phyloP scores from a whole-genome alignment of 2,113 vertebrate genomes.

The Sarotherodon lohbergeri region DNA sequence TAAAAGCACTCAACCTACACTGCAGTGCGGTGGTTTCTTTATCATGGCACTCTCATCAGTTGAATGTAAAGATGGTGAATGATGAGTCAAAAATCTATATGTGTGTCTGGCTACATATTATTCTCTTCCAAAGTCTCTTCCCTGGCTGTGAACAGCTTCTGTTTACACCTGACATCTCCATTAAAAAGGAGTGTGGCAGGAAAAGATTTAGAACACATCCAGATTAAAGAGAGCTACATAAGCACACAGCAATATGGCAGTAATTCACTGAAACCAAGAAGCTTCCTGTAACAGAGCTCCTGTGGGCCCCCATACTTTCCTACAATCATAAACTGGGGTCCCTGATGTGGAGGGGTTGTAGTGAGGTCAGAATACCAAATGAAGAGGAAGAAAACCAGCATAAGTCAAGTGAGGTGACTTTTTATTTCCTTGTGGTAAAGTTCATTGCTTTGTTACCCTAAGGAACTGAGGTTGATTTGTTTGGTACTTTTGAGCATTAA shows the following conservation, averaged over 20 bases:
- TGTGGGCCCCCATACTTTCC: constrained; percentile 43
- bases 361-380: constrained; percentile 54
- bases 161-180: constrained; percentile 9
- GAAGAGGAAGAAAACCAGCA: constrained; percentile 25
- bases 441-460: constrained; percentile 4
- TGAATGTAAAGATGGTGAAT: neutral
- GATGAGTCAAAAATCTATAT: neutral
- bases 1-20: neutral
- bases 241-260: constrained; percentile 32
- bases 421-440: constrained; percentile 20
- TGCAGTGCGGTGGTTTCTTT: neutral
- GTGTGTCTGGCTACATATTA: neutral
- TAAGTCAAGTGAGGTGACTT: constrained; percentile 24
- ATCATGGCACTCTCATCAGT: neutral
- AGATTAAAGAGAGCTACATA: constrained; percentile 36
- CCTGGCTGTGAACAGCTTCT: neutral
- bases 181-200: neutral
- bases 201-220: constrained; percentile 15
- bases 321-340: constrained; percentile 38
- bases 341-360: constrained; percentile 18
- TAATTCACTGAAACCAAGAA: constrained; percentile 57
- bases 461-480: constrained; percentile 18
- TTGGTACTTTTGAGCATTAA: neutral
- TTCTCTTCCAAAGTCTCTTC: neutral
- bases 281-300: constrained; percentile 40